Conservation (phyloP, 2,113 vertebrate genomes). For the Mola mola region DNA sequence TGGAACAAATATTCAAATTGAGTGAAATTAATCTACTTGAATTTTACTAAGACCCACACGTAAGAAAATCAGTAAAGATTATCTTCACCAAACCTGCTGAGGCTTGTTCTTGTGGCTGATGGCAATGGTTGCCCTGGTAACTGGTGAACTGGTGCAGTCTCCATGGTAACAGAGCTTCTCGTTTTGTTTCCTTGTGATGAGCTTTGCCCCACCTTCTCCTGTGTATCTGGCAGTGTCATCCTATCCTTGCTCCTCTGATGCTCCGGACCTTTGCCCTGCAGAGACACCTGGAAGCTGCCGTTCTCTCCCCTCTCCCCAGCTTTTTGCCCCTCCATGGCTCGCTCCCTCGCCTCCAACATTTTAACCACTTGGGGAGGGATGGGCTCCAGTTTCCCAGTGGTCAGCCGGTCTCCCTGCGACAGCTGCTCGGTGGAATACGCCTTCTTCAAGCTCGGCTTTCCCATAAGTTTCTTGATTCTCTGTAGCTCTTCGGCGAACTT, state of each 20-base stretch:
- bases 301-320: constrained; percentile 2
- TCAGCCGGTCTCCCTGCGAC: constrained; percentile 65
- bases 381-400: constrained; percentile 46
- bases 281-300: constrained; percentile 6
- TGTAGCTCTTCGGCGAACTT: constrained; percentile 91
- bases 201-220: constrained; percentile 21
- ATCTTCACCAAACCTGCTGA: constrained; percentile 62
- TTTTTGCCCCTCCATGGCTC: constrained; percentile 38
- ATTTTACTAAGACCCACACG: neutral
- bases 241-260: constrained; percentile 17
- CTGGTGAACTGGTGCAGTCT: constrained; percentile 71
- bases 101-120: constrained; percentile 59
- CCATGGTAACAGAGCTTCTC: constrained; percentile 60
- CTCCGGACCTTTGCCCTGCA: constrained; percentile 10
- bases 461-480: constrained; percentile 89
- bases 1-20: constrained; percentile 5
- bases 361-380: constrained; percentile 72
- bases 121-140: constrained; percentile 73
- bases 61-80: constrained; percentile 5
- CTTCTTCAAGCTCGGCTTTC: constrained; percentile 75
- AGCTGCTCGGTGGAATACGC: constrained; percentile 81
- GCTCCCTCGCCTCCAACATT: constrained; percentile 70
- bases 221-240: constrained; percentile 32
- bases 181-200: constrained; percentile 27
- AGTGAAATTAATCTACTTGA: neutral